Evolutionary conservation across 2,113 vertebrate species (phyloP).

Genomic region (Podarcis muralis): DNA sequence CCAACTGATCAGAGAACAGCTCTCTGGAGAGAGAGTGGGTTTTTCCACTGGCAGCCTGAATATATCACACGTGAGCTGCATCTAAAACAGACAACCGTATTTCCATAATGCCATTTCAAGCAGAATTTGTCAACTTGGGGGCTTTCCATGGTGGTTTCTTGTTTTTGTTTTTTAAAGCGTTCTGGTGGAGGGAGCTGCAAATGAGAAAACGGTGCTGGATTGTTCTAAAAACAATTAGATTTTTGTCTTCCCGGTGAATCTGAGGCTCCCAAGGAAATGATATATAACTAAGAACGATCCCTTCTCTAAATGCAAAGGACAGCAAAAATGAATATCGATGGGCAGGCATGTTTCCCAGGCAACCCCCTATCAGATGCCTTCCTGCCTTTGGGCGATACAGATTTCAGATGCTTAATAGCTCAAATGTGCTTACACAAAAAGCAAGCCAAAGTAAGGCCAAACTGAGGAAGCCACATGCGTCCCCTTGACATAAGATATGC

Average conservation of each 20-base stretch:
- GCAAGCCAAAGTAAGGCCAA: not conserved
- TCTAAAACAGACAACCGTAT: constrained; percentile 45
- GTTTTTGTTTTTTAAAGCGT: not conserved
- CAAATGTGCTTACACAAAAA: constrained; percentile 12
- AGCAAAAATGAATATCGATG: constrained; percentile 54
- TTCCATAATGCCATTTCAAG: constrained; percentile 56
- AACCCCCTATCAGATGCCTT: constrained; percentile 46
- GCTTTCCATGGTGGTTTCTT: not conserved
- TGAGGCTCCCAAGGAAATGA: not conserved
- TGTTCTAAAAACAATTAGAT: not conserved
- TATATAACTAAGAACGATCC: constrained; percentile 28
- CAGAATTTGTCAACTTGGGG: constrained; percentile 28
- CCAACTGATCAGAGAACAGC: constrained; percentile 40
- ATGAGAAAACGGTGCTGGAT: constrained; percentile 12
- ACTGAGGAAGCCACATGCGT: constrained; percentile 14
- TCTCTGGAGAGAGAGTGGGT: constrained; percentile 4
- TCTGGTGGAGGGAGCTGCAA: constrained; percentile 8
- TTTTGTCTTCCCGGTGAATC: not conserved
- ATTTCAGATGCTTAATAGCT: constrained; percentile 16
- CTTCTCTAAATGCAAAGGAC: constrained; percentile 43
- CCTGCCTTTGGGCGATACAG: constrained; percentile 22
- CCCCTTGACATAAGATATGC: not conserved
- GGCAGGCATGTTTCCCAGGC: constrained; percentile 63
- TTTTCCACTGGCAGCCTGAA: constrained; percentile 58
- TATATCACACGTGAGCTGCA: constrained; percentile 22